Evolutionary conservation across 2,797 vertebrate species (phyloP).

Genomic region (Scarus forsteni): DNA sequence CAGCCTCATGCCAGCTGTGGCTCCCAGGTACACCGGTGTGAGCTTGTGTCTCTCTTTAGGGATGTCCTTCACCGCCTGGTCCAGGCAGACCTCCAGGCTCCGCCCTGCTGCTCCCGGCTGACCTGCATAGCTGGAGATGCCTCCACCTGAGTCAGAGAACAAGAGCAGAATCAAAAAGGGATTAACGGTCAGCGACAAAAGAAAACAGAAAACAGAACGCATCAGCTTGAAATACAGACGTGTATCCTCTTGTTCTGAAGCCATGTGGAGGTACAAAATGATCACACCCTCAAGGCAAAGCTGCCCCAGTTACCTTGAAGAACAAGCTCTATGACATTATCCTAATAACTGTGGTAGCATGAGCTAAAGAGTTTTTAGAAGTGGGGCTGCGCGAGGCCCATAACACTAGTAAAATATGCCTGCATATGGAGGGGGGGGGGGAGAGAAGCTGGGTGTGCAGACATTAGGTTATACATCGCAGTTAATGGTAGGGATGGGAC

Average conservation of each 20-base stretch:
- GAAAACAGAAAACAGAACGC: too few relatives aligned
- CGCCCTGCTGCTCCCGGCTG: constrained; percentile 76
- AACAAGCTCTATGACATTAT: not conserved
- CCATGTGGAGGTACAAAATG: not conserved
- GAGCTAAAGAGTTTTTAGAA: not conserved
- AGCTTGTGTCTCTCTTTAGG: constrained; percentile 79
- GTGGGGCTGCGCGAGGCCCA: too few relatives aligned
- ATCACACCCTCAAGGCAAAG: not conserved
- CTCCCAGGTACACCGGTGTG: constrained; percentile 88
- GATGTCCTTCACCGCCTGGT: constrained; percentile 80
- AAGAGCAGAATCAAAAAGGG: not conserved
- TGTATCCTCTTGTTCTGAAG: constrained; percentile 7
- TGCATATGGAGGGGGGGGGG: too few relatives aligned
- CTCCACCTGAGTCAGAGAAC: constrained; percentile 74
- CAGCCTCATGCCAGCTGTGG: constrained; percentile 89
- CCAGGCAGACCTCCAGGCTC: constrained; percentile 84
- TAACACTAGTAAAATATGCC: too few relatives aligned
- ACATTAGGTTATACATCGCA: too few relatives aligned
- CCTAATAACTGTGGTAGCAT: not conserved
- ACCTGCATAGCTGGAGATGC: constrained; percentile 88
- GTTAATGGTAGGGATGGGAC: too few relatives aligned
- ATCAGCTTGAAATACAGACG: not conserved
- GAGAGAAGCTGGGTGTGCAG: too few relatives aligned
- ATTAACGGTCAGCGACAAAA: too few relatives aligned
- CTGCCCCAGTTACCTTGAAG: not conserved